A percentile compares a stretch with the other conserved stretches of the same genome.
Evolutionary conservation across 1,140 invertebrate species (phyloP).

Genomic region (Psilanteris sp.): DNA sequence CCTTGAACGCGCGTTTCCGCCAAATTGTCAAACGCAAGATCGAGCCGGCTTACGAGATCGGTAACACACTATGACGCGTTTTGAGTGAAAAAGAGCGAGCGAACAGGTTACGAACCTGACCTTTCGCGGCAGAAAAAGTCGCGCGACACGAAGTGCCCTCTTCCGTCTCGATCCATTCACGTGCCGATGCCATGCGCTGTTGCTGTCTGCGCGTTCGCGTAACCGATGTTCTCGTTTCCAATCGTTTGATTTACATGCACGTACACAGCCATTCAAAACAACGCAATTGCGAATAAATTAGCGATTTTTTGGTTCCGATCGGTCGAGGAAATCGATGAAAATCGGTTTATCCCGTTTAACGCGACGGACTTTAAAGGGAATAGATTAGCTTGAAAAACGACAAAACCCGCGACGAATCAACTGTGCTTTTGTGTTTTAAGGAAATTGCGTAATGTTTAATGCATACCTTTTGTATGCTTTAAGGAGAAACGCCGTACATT

Average conservation of each 20-base stretch:
- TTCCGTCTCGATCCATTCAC: conserved; percentile 29
- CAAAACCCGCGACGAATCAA: no score
- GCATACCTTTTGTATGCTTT: no score
- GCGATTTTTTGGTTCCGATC: not conserved
- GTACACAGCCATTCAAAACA: not conserved
- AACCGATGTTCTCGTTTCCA: not conserved
- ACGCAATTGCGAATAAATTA: not conserved
- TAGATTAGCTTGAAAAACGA: no score
- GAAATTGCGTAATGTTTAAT: no score
- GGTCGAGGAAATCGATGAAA: not conserved
- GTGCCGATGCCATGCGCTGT: not conserved
- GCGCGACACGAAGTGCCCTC: conserved; percentile 10
- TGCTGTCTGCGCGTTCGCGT: not conserved
- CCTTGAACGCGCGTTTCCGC: no score
- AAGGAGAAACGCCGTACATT: no score
- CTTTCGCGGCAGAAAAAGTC: conserved; percentile 27
- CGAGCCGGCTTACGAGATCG: conserved; percentile 1
- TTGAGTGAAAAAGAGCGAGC: conserved; percentile 26
- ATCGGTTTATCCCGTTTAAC: no score
- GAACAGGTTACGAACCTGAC: conserved; percentile 48
- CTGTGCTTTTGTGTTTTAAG: no score
- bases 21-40: conserved; percentile 37
- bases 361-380: no score
- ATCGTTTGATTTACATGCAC: conserved; percentile 4
- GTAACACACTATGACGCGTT: no score